These are phyloP conservation scores for Eutolmus rufibarbis DNA, from an alignment of 2,888 invertebrate genomes.

Conservation along the genomic window DNA sequence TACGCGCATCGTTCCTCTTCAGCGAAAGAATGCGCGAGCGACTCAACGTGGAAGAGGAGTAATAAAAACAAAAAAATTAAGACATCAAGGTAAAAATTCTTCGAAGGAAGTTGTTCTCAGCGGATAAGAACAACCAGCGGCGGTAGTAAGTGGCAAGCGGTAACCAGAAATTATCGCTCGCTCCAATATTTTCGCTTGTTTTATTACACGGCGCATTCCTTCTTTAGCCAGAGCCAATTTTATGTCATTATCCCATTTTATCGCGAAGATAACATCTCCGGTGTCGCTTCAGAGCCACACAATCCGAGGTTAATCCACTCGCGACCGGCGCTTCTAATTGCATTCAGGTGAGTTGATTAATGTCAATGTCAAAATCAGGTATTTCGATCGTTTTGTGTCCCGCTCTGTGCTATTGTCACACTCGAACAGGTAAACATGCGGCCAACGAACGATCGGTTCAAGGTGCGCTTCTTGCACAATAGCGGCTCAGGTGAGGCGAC, in stretches of 20 bases:
- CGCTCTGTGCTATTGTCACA: neutral
- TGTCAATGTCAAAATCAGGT: constrained; percentile 17
- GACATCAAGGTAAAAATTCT: neutral
- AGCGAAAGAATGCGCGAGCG: neutral
- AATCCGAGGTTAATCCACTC: constrained; percentile 21
- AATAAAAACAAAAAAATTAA: neutral
- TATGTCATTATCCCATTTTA: constrained; percentile 20
- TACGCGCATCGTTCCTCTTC: neutral
- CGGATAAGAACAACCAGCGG: constrained; percentile 6
- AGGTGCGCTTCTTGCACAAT: neutral
- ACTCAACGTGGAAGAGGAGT: neutral
- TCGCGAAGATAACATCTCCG: constrained; percentile 1
- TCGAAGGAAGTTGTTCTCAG: neutral
- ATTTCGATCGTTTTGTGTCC: neutral
- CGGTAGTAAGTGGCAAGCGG: constrained; percentile 6
- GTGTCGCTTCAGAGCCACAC: neutral
- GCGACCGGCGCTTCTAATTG: constrained; percentile 6
- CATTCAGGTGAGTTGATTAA: constrained; percentile 24
- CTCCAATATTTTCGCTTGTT: neutral
- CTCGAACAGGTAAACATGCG: neutral
- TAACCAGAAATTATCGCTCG: constrained; percentile 13
- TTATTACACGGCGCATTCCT: neutral
- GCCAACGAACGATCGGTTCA: neutral
- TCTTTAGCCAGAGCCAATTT: neutral
- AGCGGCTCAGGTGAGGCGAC: neutral